Conservation (phyloP, 2,113 vertebrate species). For the Ctenodactylus gundi region DNA sequence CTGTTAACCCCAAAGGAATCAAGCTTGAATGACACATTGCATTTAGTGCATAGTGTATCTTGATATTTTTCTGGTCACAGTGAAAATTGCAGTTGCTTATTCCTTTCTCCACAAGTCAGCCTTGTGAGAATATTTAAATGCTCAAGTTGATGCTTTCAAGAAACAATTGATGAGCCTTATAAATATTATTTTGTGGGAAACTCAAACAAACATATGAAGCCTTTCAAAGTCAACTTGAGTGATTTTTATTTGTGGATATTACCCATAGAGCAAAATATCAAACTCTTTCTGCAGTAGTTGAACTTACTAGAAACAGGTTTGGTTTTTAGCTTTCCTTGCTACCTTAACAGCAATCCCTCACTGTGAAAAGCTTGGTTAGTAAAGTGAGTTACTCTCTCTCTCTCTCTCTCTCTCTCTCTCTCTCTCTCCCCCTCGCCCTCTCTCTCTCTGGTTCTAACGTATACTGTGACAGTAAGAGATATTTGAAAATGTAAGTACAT, state of each 20-base stretch:
- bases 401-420: background rate
- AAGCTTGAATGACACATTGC: background rate
- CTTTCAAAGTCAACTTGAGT: background rate
- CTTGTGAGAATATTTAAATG: constrained; percentile 36
- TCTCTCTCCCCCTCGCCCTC: background rate
- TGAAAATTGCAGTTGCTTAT: background rate
- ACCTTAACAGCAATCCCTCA: background rate
- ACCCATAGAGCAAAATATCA: background rate
- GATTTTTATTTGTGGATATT: background rate
- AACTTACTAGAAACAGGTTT: background rate
- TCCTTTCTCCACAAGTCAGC: background rate
- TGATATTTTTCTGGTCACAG: constrained; percentile 37
- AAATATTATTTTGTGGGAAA: constrained; percentile 15
- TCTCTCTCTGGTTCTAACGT: background rate
- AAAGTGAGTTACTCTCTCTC: background rate
- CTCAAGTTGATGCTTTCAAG: background rate
- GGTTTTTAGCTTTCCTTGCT: background rate
- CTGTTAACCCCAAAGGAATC: background rate
- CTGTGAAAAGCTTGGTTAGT: background rate
- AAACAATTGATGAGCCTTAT: constrained; percentile 12
- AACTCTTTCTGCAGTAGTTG: background rate
- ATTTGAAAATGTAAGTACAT: constrained; percentile 8
- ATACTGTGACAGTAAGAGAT: background rate
- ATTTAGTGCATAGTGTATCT: background rate
- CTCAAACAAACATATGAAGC: background rate